A percentile compares a stretch with the other conserved stretches of the same genome.
Conservation (phyloP, 2,113 vertebrate genomes). For the Trichechus manatus region DNA sequence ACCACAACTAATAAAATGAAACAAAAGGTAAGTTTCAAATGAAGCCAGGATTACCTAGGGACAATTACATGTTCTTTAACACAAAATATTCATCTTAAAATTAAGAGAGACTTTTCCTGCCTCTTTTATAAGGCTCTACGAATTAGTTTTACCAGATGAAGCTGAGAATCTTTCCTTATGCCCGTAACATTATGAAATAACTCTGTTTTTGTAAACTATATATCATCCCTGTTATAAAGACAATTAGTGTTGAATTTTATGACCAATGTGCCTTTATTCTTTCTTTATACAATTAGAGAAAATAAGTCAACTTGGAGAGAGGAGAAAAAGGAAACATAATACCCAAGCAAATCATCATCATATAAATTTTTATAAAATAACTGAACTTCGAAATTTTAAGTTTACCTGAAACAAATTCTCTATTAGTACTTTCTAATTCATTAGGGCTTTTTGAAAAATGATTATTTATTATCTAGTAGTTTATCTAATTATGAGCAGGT, state of each 20-base stretch:
- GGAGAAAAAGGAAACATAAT: constrained; percentile 7
- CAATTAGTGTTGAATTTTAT: neutral
- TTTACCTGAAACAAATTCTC: constrained; percentile 29
- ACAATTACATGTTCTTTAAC: neutral
- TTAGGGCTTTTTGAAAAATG: neutral
- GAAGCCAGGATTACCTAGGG: neutral
- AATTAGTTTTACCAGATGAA: constrained; percentile 29
- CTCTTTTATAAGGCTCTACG: constrained; percentile 28
- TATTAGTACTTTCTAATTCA: neutral
- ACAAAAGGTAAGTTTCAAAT: constrained; percentile 11
- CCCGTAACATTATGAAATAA: constrained; percentile 24
- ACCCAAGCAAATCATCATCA: neutral
- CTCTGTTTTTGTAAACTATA: constrained; percentile 34
- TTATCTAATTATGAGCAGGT: neutral
- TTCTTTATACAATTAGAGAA: constrained; percentile 52
- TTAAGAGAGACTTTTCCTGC: neutral
- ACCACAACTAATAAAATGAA: neutral
- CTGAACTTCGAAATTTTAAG: neutral
- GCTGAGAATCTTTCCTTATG: neutral
- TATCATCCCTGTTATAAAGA: neutral
- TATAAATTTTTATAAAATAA: constrained; percentile 43
- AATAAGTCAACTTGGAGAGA: neutral
- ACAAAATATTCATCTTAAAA: constrained; percentile 22
- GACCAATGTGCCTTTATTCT: constrained; percentile 12
- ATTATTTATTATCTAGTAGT: neutral